These are phyloP conservation scores for Tipula confusa DNA, from an alignment of 2,888 invertebrate species.

Conservation along the genomic window DNA sequence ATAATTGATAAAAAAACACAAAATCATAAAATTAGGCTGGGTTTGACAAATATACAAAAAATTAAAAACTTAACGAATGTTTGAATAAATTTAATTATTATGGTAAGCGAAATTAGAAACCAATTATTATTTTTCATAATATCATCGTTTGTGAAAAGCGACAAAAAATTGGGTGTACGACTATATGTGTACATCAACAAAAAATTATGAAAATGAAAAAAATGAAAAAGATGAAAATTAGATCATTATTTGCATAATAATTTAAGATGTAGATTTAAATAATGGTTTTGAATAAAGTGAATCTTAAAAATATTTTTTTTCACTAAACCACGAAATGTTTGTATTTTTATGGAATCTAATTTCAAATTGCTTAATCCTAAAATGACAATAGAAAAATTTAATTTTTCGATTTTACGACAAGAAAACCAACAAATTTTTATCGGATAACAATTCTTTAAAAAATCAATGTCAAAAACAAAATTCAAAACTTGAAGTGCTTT, in stretches of 20 bases:
- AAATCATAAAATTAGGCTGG: not conserved
- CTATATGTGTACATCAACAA: not conserved
- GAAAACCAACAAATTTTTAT: too few species aligned
- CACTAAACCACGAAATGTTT: not conserved
- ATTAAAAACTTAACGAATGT: not conserved
- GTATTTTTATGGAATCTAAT: not conserved
- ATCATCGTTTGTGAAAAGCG: not conserved
- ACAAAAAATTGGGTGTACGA: too few species aligned
- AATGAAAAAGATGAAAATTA: not conserved
- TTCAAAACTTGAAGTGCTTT: too few species aligned
- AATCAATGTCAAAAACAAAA: too few species aligned
- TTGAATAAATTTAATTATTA: slow-evolving; percentile 25
- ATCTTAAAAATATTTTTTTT: not conserved
- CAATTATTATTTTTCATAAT: slow-evolving; percentile 7
- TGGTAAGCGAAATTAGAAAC: not conserved
- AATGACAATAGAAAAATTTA: too few species aligned
- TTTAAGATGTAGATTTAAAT: not conserved
- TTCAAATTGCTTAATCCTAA: too few species aligned
- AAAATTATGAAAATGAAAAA: not conserved
- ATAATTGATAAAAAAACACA: too few species aligned
- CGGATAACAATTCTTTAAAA: too few species aligned
- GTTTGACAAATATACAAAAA: not conserved
- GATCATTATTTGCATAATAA: not conserved
- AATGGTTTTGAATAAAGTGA: not conserved
- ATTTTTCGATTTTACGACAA: too few species aligned